A percentile compares a stretch with the other conserved stretches of the same genome.
These are phyloP conservation scores for Urocyon cinereoargenteus DNA, from an alignment of 2,797 vertebrate species.

Conservation along the genomic window DNA sequence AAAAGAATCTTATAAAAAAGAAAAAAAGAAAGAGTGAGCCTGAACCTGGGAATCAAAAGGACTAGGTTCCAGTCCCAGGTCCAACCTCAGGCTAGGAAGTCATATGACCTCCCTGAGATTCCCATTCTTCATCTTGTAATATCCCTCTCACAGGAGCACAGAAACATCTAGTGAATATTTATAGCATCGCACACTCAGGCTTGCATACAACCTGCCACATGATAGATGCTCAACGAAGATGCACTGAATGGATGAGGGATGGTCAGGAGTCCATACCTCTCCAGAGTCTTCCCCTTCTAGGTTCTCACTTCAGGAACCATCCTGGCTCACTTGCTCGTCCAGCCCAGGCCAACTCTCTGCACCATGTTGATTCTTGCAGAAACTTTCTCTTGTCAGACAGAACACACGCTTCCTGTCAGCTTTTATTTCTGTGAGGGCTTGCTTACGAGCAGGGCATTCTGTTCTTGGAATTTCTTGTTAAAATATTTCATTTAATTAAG, in stretches of 20 bases:
- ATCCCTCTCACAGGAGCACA: neutral
- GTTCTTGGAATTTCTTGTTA: conserved; percentile 89
- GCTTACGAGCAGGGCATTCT: conserved; percentile 86
- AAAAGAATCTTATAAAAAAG: no score
- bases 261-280: neutral
- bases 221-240: neutral
- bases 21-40: neutral
- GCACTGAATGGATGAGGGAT: neutral
- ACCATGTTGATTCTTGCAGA: conserved; percentile 62
- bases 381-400: conserved; percentile 81
- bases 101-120: neutral
- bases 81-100: neutral
- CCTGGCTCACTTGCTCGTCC: accelerated
- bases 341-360: neutral
- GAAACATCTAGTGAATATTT: neutral
- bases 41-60: neutral
- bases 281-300: no score
- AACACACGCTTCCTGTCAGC: conserved; percentile 86
- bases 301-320: neutral
- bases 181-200: neutral
- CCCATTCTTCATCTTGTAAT: neutral
- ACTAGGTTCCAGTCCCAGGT: neutral
- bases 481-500: conserved; percentile 89
- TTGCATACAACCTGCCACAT: accelerated
- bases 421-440: conserved; percentile 85